Evolutionary conservation across 2,888 invertebrate genomes (phyloP).

Genomic region (Ischnus inquisitorius): DNA sequence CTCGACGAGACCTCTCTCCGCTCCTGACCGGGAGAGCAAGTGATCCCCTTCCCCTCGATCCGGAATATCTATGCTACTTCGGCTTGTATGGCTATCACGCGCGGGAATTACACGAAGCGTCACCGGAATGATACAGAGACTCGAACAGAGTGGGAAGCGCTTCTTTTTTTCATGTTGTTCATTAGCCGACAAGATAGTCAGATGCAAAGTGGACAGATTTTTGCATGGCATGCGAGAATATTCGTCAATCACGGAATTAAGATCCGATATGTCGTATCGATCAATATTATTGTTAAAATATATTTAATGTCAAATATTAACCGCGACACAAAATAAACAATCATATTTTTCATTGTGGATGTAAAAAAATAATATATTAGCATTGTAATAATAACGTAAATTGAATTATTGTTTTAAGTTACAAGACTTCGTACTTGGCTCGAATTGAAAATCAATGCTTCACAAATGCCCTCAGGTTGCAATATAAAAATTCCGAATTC

Average conservation of each 20-base stretch:
- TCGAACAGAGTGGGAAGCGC: slow-evolving; percentile 34
- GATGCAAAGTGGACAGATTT: slow-evolving; percentile 59
- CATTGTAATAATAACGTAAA: not conserved
- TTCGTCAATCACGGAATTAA: not conserved
- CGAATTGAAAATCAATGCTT: not conserved
- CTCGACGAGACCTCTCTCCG: slow-evolving; percentile 70
- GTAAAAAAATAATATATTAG: not conserved
- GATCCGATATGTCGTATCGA: not conserved
- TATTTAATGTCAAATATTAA: no score
- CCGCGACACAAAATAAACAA: not conserved
- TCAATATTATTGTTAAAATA: no score
- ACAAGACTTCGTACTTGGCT: not conserved
- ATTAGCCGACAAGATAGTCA: slow-evolving; percentile 41
- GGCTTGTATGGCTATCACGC: slow-evolving; percentile 55
- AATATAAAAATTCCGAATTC: not conserved
- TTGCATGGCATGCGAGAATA: not conserved
- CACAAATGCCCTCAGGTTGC: not conserved
- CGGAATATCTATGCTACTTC: not conserved
- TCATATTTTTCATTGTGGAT: no score
- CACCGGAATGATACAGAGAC: slow-evolving; percentile 15
- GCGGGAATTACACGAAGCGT: slow-evolving; percentile 53
- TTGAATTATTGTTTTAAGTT: not conserved
- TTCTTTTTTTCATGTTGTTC: slow-evolving; percentile 20
- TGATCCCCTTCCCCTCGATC: slow-evolving; percentile 57
- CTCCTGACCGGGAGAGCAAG: slow-evolving; percentile 63